Base-by-base conservation (phyloP, 2,797 vertebrate species). In the Columba guinea region DNA sequence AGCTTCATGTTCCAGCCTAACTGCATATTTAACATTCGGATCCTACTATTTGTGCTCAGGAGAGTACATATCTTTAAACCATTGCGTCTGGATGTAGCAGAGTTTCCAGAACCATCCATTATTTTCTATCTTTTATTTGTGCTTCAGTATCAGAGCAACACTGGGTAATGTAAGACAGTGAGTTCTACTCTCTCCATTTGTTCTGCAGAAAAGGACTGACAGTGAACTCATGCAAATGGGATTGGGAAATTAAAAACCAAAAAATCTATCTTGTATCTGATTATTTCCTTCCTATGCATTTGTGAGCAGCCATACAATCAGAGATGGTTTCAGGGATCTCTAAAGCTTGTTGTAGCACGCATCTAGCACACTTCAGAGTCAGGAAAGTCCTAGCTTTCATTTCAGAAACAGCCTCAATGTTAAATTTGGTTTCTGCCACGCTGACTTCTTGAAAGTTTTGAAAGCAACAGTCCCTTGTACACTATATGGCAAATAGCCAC, bases 11-110 rank as follows among this genome's bases (percentile, higher is more conserved):
- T 94, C 84, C 77, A 81, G 35, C 44, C 88, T 83, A 90, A 79
- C 74, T 91, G 52, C 90, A 59, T 91, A 91, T 81, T 97, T 96
- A 92, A 96, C 89, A 92, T 96, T 95, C 93, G 95, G 91, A 89
- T 92, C 87, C 62, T 76, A 64, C 55, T 74, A 39, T 67, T 89
- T 78, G 62, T 84, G 49, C 75, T 93, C 65, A 82, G 80, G 30
- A 65, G 59, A 80, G 22, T 56, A 51, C 7, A 1, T 37, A n/a
- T 88, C 68, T 93, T 80, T 59, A 77, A 92, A 77, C 52, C 60
- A 12, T 49, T 93, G 49, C 34, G 69, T 91, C 56, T 93, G 59
- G n/a, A 37, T 4, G 2, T 41, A 53, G 51, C 37, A 63, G 67
- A 78, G 30, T 13, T 85, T 92, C 58, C n/a, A 60, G 73, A 90